Evolutionary conservation across 2,797 vertebrate species (phyloP).

Genomic region (Chanos chanos): DNA sequence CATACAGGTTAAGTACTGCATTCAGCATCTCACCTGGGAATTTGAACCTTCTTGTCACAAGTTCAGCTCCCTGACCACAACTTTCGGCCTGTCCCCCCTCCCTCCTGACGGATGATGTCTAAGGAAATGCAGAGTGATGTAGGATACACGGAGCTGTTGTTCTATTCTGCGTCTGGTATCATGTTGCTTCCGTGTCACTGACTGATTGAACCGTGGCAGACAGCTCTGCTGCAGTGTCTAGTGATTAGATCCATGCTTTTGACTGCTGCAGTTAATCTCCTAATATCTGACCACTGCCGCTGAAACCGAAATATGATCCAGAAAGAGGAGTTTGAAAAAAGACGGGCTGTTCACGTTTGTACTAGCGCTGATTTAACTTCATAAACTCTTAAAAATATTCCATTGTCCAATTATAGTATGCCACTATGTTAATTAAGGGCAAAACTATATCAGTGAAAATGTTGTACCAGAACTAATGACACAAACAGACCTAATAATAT

Average conservation of each 20-base stretch:
- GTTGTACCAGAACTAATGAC: too few species aligned
- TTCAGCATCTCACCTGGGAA: slow-evolving; percentile 72
- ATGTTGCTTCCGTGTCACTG: slow-evolving; percentile 73
- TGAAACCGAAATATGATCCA: slow-evolving; percentile 32
- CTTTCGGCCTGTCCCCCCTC: slow-evolving; percentile 67
- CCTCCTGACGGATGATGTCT: slow-evolving; percentile 71
- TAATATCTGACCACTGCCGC: slow-evolving; percentile 64
- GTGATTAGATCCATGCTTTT: slow-evolving; percentile 73
- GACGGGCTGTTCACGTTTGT: slow-evolving; percentile 1
- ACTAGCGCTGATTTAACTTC: too few species aligned
- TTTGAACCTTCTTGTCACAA: slow-evolving; percentile 75
- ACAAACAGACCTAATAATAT: too few species aligned
- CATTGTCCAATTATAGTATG: too few species aligned
- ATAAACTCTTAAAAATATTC: too few species aligned
- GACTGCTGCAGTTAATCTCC: slow-evolving; percentile 63
- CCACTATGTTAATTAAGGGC: too few species aligned
- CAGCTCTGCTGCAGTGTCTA: slow-evolving; percentile 21
- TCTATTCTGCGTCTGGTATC: slow-evolving; percentile 71
- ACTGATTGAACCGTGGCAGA: slow-evolving; percentile 69
- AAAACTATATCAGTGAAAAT: too few species aligned
- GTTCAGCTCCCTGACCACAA: slow-evolving; percentile 78
- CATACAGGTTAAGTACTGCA: slow-evolving; percentile 75
- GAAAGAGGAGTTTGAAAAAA: slow-evolving; percentile 16
- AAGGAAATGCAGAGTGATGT: slow-evolving; percentile 62
- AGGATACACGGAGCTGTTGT: slow-evolving; percentile 48